A percentile compares a stretch with the other conserved stretches of the same genome.
Conservation (phyloP, 2,888 invertebrate genomes). For the Pedicia rivosa region DNA sequence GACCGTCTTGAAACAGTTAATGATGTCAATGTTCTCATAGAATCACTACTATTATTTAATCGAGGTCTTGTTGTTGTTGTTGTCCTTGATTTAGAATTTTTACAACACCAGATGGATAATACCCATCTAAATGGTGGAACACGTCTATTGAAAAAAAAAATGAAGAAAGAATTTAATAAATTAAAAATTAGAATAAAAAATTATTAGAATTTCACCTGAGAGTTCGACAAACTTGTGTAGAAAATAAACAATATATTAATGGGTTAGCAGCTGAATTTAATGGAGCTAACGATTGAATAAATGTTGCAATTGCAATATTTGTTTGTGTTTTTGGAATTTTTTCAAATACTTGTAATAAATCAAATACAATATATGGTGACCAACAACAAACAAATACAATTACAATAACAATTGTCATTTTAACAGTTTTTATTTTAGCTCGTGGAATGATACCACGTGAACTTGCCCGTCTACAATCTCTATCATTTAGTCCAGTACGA, state of each 20-base stretch:
- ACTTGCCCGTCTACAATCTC: constrained; percentile 59
- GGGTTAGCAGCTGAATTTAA: constrained; percentile 91
- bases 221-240: constrained; percentile 71
- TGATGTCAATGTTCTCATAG: constrained; percentile 29
- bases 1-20: constrained; percentile 27
- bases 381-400: constrained; percentile 89
- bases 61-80: constrained; percentile 23
- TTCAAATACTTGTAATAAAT: constrained; percentile 76
- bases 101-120: constrained; percentile 33
- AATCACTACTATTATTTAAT: constrained; percentile 27
- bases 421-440: constrained; percentile 92
- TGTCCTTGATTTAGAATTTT: constrained; percentile 17
- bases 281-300: constrained; percentile 82
- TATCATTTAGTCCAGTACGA: constrained; percentile 26
- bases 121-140: constrained; percentile 56
- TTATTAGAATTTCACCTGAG: constrained; percentile 45
- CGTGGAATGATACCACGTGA: constrained; percentile 86
- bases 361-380: constrained; percentile 90
- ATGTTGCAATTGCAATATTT: constrained; percentile 70
- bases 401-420: constrained; percentile 94
- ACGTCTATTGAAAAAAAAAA: constrained; percentile 18
- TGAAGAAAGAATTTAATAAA: neutral
- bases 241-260: constrained; percentile 85
- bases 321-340: constrained; percentile 64
- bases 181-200: too few relatives aligned